Evolutionary conservation across 2,113 vertebrate species (phyloP).

Genomic region (Genyomyrus donnyi): DNA sequence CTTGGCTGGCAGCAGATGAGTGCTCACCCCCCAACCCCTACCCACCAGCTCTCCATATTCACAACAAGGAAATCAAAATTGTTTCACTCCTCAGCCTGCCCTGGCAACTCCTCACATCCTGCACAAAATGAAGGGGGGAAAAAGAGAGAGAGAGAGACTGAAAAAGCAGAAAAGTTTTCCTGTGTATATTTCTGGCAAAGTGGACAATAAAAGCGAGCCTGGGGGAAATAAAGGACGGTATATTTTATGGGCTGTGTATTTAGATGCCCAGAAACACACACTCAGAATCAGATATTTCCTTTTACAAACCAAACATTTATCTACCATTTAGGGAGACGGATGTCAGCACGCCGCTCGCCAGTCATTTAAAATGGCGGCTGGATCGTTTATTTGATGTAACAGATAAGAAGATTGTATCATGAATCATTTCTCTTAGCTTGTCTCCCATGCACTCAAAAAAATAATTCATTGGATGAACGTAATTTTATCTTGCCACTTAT

Average conservation of each 20-base stretch:
- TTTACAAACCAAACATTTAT: constrained; percentile 2
- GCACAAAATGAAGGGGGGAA: not conserved
- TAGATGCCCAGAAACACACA: not conserved
- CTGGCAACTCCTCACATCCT: not conserved
- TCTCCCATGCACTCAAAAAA: too few relatives aligned
- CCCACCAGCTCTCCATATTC: not conserved
- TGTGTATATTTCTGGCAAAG: not conserved
- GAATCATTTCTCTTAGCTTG: not conserved
- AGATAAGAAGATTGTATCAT: not conserved
- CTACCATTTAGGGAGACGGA: not conserved
- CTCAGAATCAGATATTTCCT: not conserved
- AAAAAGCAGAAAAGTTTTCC: not conserved
- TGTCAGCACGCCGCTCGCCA: not conserved
- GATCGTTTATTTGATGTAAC: not conserved
- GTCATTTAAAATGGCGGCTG: not conserved
- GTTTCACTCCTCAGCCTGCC: constrained; percentile 4
- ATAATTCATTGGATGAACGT: too few relatives aligned
- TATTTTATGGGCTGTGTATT: not conserved
- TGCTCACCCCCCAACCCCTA: not conserved
- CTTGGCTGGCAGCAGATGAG: constrained; percentile 49
- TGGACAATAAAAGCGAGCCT: not conserved
- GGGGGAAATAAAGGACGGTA: not conserved
- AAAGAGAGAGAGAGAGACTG: not conserved
- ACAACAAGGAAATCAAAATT: constrained; percentile 12
- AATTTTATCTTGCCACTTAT: too few relatives aligned